Conservation (phyloP, 2,113 vertebrate species). For the Thunnus thynnus region DNA sequence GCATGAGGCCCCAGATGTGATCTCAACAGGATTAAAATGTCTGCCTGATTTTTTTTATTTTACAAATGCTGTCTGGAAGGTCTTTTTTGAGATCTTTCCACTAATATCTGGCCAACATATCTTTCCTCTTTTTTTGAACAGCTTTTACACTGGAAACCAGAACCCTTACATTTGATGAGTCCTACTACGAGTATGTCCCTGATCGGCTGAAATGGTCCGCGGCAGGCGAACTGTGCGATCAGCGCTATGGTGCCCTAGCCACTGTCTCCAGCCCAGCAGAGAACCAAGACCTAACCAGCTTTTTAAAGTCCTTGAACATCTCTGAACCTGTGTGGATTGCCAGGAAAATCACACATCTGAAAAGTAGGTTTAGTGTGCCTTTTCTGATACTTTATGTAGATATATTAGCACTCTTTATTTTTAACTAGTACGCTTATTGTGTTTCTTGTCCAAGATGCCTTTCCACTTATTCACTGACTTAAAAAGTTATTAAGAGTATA, state of each 20-base stretch:
- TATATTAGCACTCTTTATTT: conserved; percentile 17
- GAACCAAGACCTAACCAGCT: conserved; percentile 68
- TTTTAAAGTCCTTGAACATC: conserved; percentile 81
- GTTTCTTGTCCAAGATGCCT: conserved; percentile 20
- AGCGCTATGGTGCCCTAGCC: conserved; percentile 76
- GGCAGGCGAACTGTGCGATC: conserved; percentile 71
- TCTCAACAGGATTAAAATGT: not conserved
- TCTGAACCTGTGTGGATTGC: conserved; percentile 83
- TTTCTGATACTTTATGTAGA: conserved; percentile 36
- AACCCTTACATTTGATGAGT: conserved; percentile 55
- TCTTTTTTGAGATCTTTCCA: not conserved
- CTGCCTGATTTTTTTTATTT: not conserved
- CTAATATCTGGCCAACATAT: not conserved
- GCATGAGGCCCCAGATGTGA: not conserved
- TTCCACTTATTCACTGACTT: conserved; percentile 7
- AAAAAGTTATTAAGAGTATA: conserved; percentile 25
- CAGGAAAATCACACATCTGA: conserved; percentile 53
- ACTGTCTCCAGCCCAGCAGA: conserved; percentile 60
- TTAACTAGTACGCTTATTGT: conserved; percentile 18
- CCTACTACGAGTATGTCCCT: conserved; percentile 78
- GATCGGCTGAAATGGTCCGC: conserved; percentile 68
- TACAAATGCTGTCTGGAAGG: not conserved
- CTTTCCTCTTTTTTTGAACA: conserved; percentile 32
- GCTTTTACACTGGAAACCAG: conserved; percentile 62
- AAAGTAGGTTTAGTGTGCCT: conserved; percentile 69